Percentiles rank a stretch among this genome's conserved stretches.
phyloP scores from a whole-genome alignment of 37 sponge, comb jelly and placozoan genomes.

The Chondrosia reniformis region DNA sequence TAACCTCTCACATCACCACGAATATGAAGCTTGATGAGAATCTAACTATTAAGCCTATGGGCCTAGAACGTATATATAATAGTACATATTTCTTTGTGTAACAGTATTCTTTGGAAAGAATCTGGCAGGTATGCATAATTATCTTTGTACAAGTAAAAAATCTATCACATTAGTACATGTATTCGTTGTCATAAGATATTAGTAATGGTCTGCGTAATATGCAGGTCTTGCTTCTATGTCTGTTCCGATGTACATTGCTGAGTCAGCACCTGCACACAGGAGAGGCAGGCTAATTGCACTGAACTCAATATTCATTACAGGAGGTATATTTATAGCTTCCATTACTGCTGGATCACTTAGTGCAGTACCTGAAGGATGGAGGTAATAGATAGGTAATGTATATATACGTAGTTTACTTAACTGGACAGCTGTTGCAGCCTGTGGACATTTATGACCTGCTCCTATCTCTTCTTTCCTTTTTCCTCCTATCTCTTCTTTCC shows the following conservation, averaged over 20 bases:
- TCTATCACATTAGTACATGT: background rate
- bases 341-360: background rate
- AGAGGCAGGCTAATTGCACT: slow-evolving; percentile 82
- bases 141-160: too few species aligned
- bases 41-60: too few species aligned
- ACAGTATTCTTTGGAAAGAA: too few species aligned
- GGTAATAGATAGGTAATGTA: background rate
- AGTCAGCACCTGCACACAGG: slow-evolving; percentile 55
- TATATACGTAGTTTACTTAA: too few species aligned
- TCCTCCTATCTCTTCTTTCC: background rate
- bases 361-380: background rate
- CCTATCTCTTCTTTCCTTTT: background rate
- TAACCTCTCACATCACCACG: too few species aligned
- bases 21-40: too few species aligned
- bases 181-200: background rate
- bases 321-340: slow-evolving; percentile 79
- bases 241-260: slow-evolving; percentile 15
- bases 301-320: slow-evolving; percentile 67
- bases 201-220: background rate
- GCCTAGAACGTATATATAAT: too few species aligned
- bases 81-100: too few species aligned
- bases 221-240: slow-evolving; percentile 4
- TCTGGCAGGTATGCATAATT: too few species aligned
- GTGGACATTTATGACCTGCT: background rate
- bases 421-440: too few species aligned